Conservation (phyloP, 1,140 invertebrate species). For the Drosophila lacertosa region DNA sequence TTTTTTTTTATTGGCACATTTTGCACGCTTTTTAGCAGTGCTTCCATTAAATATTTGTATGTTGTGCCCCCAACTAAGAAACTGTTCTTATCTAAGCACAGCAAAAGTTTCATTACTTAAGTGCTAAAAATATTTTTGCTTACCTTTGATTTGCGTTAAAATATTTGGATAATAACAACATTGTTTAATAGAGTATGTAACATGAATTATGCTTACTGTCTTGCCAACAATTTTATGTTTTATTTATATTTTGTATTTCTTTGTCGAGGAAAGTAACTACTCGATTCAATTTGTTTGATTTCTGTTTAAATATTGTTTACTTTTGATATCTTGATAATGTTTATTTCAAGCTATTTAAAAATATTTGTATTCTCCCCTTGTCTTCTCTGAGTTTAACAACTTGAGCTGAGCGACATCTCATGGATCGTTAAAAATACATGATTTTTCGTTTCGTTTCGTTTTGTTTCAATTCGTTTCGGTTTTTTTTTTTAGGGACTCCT, state of each 20-base stretch:
- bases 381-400: constrained; percentile 17
- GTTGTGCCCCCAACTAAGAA: not conserved
- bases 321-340: constrained; percentile 11
- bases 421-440: constrained; percentile 26
- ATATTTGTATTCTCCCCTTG: not conserved
- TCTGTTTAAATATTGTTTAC: not conserved
- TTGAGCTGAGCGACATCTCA: constrained; percentile 21
- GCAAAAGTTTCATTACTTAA: constrained; percentile 14
- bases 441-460: not conserved
- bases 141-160: not conserved
- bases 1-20: constrained; percentile 36
- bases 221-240: constrained; percentile 13
- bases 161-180: constrained; percentile 20
- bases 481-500: constrained; percentile 13
- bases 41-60: not conserved
- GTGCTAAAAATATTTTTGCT: not conserved
- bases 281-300: constrained; percentile 22
- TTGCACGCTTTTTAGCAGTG: constrained; percentile 14
- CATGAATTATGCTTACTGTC: constrained; percentile 22
- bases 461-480: not conserved
- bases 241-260: not conserved
- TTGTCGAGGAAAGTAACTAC: constrained; percentile 8
- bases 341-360: constrained; percentile 14
- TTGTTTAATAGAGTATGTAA: constrained; percentile 27
- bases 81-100: constrained; percentile 18